A percentile compares a stretch with the other conserved stretches of the same genome.
Evolutionary conservation across 2,797 vertebrate species (phyloP).

Genomic region (Eurystomus glaucurus): DNA sequence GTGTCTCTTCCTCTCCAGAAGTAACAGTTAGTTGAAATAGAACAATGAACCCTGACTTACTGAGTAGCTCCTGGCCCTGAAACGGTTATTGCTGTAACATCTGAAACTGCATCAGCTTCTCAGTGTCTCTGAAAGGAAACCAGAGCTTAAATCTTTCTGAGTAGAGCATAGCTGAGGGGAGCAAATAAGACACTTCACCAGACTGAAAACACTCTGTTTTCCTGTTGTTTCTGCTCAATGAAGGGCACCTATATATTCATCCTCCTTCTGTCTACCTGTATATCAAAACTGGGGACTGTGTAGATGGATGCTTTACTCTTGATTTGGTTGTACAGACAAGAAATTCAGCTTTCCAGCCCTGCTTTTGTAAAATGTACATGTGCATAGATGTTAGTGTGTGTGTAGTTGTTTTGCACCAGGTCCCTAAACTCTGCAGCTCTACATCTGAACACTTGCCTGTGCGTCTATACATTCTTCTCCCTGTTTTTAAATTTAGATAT

Average conservation of each 20-base stretch:
- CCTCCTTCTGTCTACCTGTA: not conserved
- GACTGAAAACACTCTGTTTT: not conserved
- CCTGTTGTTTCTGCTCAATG: not conserved
- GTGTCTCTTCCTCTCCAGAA: not conserved
- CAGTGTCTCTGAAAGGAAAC: not conserved
- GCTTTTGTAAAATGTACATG: accelerated
- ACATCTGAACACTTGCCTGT: not conserved
- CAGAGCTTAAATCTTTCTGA: not conserved
- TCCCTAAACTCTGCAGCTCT: not conserved
- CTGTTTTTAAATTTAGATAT: not conserved
- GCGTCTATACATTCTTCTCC: not conserved
- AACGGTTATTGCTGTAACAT: not conserved
- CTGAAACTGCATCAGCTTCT: not conserved
- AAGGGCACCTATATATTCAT: not conserved
- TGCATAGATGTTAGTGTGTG: too few relatives aligned
- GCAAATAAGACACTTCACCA: not conserved
- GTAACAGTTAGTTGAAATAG: not conserved
- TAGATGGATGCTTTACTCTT: not conserved
- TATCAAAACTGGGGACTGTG: not conserved
- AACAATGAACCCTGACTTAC: accelerated
- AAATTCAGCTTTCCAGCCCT: not conserved
- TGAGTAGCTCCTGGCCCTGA: not conserved
- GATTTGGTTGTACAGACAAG: not conserved
- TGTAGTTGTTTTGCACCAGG: not conserved
- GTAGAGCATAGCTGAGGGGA: not conserved